phyloP scores from a whole-genome alignment of 2,888 invertebrate species.

The Drosophila quinaria region DNA sequence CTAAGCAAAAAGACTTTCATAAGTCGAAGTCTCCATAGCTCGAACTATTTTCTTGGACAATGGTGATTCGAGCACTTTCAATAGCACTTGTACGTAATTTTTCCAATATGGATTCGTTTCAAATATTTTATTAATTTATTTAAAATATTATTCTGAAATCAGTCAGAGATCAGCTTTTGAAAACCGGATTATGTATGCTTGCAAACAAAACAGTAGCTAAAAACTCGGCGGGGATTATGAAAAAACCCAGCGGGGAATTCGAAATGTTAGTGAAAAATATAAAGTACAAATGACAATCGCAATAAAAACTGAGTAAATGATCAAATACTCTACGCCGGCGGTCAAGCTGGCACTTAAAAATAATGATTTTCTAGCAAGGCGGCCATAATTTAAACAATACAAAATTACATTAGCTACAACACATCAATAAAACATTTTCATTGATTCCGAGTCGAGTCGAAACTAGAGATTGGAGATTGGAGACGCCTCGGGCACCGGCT shows the following conservation, averaged over 20 bases:
- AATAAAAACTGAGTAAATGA: slow-evolving; percentile 26
- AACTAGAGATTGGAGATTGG: slow-evolving; percentile 9
- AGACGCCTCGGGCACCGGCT: slow-evolving; percentile 41
- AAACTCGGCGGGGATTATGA: slow-evolving; percentile 39
- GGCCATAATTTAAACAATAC: slow-evolving; percentile 52
- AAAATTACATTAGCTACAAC: slow-evolving; percentile 58
- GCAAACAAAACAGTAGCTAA: slow-evolving; percentile 43
- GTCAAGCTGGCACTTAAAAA: slow-evolving; percentile 34
- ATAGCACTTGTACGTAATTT: too few species aligned
- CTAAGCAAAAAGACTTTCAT: too few species aligned
- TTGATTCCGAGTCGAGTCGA: slow-evolving; percentile 27
- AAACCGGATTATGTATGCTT: slow-evolving; percentile 3
- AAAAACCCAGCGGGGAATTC: background rate
- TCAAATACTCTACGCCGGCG: slow-evolving; percentile 40
- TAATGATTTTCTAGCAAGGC: slow-evolving; percentile 33
- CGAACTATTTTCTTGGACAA: too few species aligned
- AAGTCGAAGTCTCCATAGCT: too few species aligned
- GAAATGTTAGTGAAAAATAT: slow-evolving; percentile 18
- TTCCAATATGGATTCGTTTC: too few species aligned
- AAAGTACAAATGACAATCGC: slow-evolving; percentile 39
- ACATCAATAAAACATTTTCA: slow-evolving; percentile 62
- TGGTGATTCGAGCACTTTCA: too few species aligned
- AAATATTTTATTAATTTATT: too few species aligned
- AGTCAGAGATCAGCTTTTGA: background rate
- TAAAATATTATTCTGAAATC: background rate